phyloP scores from a whole-genome alignment of 2,888 invertebrate species.

The Coelopa pilipes region DNA sequence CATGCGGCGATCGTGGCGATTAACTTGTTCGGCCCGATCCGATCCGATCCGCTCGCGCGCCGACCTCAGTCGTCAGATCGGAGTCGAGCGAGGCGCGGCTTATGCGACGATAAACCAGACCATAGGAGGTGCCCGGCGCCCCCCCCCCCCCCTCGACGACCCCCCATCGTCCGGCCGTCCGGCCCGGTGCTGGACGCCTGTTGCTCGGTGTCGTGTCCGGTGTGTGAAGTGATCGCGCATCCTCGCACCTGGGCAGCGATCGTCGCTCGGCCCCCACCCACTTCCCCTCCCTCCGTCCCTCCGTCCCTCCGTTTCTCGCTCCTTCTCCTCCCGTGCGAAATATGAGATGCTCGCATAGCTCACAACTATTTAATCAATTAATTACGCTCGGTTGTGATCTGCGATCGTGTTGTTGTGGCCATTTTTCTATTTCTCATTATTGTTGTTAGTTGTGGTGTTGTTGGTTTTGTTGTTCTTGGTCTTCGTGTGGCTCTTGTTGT shows the following conservation, averaged over 20 bases:
- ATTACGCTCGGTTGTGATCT: constrained; percentile 51
- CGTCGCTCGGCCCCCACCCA: constrained; percentile 16
- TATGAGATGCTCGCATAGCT: constrained; percentile 54
- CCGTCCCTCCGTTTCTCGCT: constrained; percentile 17
- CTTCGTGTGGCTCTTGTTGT: too few species aligned
- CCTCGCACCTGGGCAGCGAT: constrained; percentile 38
- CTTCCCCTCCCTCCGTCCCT: constrained; percentile 29
- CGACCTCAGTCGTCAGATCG: not conserved
- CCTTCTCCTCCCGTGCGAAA: constrained; percentile 52
- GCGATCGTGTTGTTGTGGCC: constrained; percentile 14
- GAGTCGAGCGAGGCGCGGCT: constrained; percentile 22
- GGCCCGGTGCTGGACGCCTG: constrained; percentile 49
- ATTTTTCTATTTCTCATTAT: too few species aligned
- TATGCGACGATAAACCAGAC: constrained; percentile 42
- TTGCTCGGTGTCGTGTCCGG: constrained; percentile 20
- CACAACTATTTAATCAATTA: constrained; percentile 64
- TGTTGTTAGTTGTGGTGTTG: too few species aligned
- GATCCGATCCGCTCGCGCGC: not conserved
- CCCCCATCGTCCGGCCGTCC: not conserved
- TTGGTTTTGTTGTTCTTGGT: too few species aligned
- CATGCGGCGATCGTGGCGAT: constrained; percentile 39
- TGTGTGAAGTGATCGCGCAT: constrained; percentile 38
- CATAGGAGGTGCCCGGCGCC: constrained; percentile 52
- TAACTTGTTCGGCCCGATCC: constrained; percentile 7
- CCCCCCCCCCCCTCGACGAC: not conserved